phyloP scores from a whole-genome alignment of 2,113 vertebrate species.

The Caranx melampygus region DNA sequence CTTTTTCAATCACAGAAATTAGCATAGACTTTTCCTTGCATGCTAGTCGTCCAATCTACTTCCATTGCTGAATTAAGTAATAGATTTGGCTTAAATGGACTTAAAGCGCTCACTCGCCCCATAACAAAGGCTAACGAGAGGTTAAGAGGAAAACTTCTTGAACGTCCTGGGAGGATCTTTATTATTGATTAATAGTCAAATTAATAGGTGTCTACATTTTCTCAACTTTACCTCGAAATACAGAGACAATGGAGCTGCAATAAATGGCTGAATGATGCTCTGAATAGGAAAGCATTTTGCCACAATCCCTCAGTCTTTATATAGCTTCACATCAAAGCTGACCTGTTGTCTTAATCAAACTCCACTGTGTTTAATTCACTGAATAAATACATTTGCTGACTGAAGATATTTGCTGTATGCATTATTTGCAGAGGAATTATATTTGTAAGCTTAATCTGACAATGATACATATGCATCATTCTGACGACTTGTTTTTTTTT shows the following conservation, averaged over 20 bases:
- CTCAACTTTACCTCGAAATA: slow-evolving; percentile 43
- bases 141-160: slow-evolving; percentile 67
- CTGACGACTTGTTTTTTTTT: slow-evolving; percentile 24
- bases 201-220: slow-evolving; percentile 28
- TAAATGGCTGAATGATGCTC: slow-evolving; percentile 8
- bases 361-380: slow-evolving; percentile 27
- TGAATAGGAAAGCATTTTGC: not conserved
- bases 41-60: slow-evolving; percentile 23
- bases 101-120: slow-evolving; percentile 13
- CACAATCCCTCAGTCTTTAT: not conserved
- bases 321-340: slow-evolving; percentile 1
- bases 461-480: slow-evolving; percentile 54
- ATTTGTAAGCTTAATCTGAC: slow-evolving; percentile 53
- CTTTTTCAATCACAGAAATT: slow-evolving; percentile 43
- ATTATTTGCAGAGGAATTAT: slow-evolving; percentile 56
- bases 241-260: slow-evolving; percentile 9
- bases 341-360: slow-evolving; percentile 45
- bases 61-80: slow-evolving; percentile 23
- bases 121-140: slow-evolving; percentile 71
- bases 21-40: slow-evolving; percentile 15
- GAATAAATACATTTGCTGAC: slow-evolving; percentile 20
- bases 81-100: slow-evolving; percentile 44
- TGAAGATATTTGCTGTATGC: slow-evolving; percentile 31
- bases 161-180: slow-evolving; percentile 55
- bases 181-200: slow-evolving; percentile 70